These are phyloP conservation scores for Trialeurodes vaporariorum DNA, from an alignment of 1,140 invertebrate genomes.

Conservation along the genomic window DNA sequence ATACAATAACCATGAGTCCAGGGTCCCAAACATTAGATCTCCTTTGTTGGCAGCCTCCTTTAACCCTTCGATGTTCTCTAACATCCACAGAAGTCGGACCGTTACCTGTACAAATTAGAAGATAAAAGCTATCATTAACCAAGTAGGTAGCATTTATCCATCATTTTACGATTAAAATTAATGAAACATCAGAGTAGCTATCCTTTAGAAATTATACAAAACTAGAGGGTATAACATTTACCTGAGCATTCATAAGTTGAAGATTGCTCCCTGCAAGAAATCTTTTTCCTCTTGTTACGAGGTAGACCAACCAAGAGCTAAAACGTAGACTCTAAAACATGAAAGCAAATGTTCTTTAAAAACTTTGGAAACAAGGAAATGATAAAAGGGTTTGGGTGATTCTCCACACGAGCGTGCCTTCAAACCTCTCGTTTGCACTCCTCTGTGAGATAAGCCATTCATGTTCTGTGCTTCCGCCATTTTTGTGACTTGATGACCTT, in stretches of 20 bases:
- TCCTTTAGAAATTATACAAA: conserved; percentile 4
- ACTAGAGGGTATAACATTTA: conserved; percentile 34
- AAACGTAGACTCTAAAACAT: conserved; percentile 41
- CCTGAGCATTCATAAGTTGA: conserved; percentile 68
- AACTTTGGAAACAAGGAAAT: too few species aligned
- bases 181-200: not conserved
- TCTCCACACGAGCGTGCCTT: too few species aligned
- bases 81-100: conserved; percentile 60
- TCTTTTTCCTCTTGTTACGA: conserved; percentile 59
- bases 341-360: too few species aligned
- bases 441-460: too few species aligned
- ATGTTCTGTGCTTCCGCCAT: too few species aligned
- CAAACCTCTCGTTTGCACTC: too few species aligned
- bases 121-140: not conserved
- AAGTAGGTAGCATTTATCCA: not conserved
- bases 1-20: conserved; percentile 88
- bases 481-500: too few species aligned
- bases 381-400: too few species aligned
- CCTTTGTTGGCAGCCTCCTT: conserved; percentile 45
- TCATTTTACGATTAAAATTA: not conserved
- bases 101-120: conserved; percentile 65
- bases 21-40: conserved; percentile 70
- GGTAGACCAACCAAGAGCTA: conserved; percentile 53
- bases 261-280: conserved; percentile 68
- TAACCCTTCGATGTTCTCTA: conserved; percentile 56